Conservation (phyloP, 2,113 vertebrate species). For the Talpa occidentalis region DNA sequence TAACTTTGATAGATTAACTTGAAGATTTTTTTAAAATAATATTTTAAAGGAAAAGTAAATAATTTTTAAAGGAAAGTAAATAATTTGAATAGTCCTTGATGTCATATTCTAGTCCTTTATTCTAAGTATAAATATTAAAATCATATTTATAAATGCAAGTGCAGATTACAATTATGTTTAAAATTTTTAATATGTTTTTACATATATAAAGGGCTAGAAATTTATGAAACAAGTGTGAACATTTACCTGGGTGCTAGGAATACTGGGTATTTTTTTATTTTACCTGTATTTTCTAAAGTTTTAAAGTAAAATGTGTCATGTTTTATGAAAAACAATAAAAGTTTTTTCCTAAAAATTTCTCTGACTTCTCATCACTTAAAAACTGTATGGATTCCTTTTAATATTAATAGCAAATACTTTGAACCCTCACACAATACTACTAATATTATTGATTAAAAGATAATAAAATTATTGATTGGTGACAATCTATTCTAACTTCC, state of each 20-base stretch:
- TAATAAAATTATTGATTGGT: neutral
- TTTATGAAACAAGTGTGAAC: neutral
- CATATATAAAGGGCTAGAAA: neutral
- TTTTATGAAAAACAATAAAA: slow-evolving; percentile 39
- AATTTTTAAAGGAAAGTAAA: slow-evolving; percentile 6
- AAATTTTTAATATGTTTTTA: neutral
- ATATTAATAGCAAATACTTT: neutral
- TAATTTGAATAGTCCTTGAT: neutral
- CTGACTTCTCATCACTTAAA: slow-evolving; percentile 21
- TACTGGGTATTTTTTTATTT: neutral
- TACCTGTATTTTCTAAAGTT: slow-evolving; percentile 50
- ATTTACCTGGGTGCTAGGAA: neutral
- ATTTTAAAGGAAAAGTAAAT: neutral
- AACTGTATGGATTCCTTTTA: neutral
- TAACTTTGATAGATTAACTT: neutral
- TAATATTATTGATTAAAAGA: neutral
- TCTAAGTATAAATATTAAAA: neutral
- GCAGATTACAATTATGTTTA: neutral
- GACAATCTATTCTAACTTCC: neutral
- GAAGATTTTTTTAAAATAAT: neutral
- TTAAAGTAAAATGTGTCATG: slow-evolving; percentile 29
- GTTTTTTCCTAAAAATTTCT: slow-evolving; percentile 18
- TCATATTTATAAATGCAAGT: neutral
- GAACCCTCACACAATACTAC: neutral
- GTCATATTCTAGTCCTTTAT: neutral